A percentile compares a stretch with the other conserved stretches of the same genome.
These are phyloP conservation scores for Prochilodus magdalenae DNA, from an alignment of 2,113 vertebrate species.

Conservation along the genomic window DNA sequence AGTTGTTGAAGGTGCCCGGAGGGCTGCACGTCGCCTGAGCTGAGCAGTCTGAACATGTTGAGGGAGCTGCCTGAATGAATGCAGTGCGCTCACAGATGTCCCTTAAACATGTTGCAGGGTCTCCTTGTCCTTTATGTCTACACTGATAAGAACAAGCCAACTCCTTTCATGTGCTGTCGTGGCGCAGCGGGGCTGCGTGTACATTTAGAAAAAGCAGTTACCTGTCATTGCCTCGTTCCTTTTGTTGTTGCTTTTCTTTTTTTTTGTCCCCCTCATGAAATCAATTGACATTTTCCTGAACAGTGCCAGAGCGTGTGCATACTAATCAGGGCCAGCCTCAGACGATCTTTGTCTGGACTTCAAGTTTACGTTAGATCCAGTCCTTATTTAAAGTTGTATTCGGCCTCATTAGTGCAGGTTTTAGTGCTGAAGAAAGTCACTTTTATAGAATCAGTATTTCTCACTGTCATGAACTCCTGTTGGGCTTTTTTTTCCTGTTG, in stretches of 20 bases:
- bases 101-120: background rate
- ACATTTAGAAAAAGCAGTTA: background rate
- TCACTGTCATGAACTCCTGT: too few species aligned
- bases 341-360: background rate
- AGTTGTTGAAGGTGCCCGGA: background rate
- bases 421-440: background rate
- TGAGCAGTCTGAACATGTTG: conserved; percentile 16
- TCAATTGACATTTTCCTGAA: background rate
- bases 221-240: background rate
- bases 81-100: background rate
- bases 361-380: background rate
- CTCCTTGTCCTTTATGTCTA: conserved; percentile 2
- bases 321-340: background rate
- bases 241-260: conserved; percentile 12
- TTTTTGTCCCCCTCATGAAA: background rate
- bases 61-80: background rate
- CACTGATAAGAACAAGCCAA: conserved; percentile 42
- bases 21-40: background rate
- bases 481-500: too few species aligned
- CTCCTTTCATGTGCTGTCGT: background rate
- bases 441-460: background rate
- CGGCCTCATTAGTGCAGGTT: background rate
- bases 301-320: background rate
- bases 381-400: background rate
- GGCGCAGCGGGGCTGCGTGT: background rate